Base-by-base conservation (phyloP, 2,113 vertebrate genomes). In the Xiphophorus maculatus region DNA sequence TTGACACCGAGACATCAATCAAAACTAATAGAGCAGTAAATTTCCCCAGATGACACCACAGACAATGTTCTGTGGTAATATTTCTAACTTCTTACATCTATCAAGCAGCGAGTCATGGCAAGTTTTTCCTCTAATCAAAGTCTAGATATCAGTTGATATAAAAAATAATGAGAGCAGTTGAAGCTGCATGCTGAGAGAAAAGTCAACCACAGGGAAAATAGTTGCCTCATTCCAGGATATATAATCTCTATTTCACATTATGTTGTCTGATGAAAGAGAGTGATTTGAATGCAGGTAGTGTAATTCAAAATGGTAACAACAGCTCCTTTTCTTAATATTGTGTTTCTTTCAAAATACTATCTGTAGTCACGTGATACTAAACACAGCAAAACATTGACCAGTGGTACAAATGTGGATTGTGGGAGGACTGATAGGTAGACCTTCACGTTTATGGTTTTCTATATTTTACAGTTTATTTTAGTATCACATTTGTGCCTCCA, bases 91-190 rank as follows among this genome's bases (percentile, higher is more conserved):
- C n/a, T 35, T 80, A 48, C 42, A 44, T 71, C 15, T 10, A 63
- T 69, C 40, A 81, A 29, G 10, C 61, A 35, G 63, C 3, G 14
- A 66, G 51, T 58, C 30, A n/a, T 29, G 3, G 19, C 51, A 42
- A 44, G 79, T 74, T 19, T 65, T 81, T 83, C 4, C 8, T 67
- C 7, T 27, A 58, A 78, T 74, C 67, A 74, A 74, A 81, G 28
- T 9, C 13, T 54, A n/a, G 15, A 78, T 58, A 82, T 70, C 22
- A 73, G 27, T 74, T 29, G 54, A 73, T 33, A 33, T 9, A 12
- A 30, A 15, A 73, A 65, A 12, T 69, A 65, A 81, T 27, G 22
- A 27, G 0, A 68, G 27, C 65, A 81, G 77, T 25, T 72, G 27
- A 44, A 35, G 40, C 73, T 63, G 28, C n/a, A 44, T 28, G 1